A percentile compares a stretch with the other conserved stretches of the same genome.
These are phyloP conservation scores for Strigamia crassipes DNA, from an alignment of 2,888 invertebrate species.

Conservation along the genomic window DNA sequence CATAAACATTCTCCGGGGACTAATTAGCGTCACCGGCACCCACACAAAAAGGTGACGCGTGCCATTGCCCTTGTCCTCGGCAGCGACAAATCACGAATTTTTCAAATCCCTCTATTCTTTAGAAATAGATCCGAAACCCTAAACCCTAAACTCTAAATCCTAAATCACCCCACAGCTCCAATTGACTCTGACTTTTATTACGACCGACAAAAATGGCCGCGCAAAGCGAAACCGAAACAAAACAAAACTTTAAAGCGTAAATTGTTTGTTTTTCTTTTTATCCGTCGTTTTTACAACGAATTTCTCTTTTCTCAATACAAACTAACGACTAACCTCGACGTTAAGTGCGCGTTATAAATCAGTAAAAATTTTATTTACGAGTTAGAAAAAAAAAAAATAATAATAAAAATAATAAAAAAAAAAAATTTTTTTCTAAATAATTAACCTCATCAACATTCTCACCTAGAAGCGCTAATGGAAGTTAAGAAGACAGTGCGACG, in stretches of 20 bases:
- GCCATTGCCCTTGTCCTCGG: neutral
- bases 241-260: too few relatives aligned
- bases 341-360: neutral
- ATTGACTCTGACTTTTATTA: too few relatives aligned
- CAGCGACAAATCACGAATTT: neutral
- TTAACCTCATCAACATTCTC: neutral
- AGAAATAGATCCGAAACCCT: too few relatives aligned
- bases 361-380: neutral
- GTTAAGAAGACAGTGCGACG: neutral
- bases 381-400: neutral
- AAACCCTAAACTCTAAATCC: too few relatives aligned
- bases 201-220: too few relatives aligned
- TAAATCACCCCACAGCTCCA: too few relatives aligned
- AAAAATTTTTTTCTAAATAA: too few relatives aligned
- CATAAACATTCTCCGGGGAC: constrained; percentile 35
- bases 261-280: too few relatives aligned
- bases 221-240: too few relatives aligned
- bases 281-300: too few relatives aligned
- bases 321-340: neutral
- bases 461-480: neutral
- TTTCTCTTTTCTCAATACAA: neutral
- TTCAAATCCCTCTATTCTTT: too few relatives aligned
- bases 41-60: neutral
- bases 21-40: neutral
- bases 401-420: neutral